Percentiles rank a stretch among this genome's conserved stretches.
Evolutionary conservation across 1,140 invertebrate species (phyloP).

Genomic region (Formica selysi): DNA sequence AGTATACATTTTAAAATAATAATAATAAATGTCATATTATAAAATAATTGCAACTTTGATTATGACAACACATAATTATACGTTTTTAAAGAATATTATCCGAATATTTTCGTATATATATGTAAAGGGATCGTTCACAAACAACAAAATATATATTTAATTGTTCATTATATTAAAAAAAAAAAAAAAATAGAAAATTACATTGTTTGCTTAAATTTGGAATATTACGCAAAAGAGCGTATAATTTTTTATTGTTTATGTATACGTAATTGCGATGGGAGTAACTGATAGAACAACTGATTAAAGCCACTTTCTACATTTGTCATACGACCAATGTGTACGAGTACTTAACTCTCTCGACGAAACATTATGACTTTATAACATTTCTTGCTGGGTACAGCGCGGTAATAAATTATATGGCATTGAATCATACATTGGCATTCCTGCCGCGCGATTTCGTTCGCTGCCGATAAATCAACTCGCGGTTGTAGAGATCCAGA

Average conservation of each 20-base stretch:
- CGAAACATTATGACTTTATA: conserved; percentile 47
- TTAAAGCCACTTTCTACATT: neutral
- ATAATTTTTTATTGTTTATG: neutral
- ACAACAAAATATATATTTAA: too few relatives aligned
- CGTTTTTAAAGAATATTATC: neutral
- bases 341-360: conserved; percentile 8
- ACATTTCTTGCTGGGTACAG: neutral
- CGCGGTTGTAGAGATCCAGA: conserved; percentile 5
- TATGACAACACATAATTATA: neutral
- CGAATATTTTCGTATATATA: neutral
- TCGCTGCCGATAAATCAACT: conserved; percentile 46
- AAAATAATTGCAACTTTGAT: neutral
- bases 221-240: neutral
- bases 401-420: conserved; percentile 29
- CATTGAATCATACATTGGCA: conserved; percentile 33
- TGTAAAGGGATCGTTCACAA: neutral
- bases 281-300: conserved; percentile 21
- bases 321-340: neutral
- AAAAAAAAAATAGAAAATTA: conserved; percentile 3
- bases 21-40: neutral
- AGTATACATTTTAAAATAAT: neutral
- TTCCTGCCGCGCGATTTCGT: conserved; percentile 29
- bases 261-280: neutral
- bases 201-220: neutral
- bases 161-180: too few relatives aligned